Evolutionary conservation across 2,797 vertebrate species (phyloP).

Genomic region (Lacerta bilineata): DNA sequence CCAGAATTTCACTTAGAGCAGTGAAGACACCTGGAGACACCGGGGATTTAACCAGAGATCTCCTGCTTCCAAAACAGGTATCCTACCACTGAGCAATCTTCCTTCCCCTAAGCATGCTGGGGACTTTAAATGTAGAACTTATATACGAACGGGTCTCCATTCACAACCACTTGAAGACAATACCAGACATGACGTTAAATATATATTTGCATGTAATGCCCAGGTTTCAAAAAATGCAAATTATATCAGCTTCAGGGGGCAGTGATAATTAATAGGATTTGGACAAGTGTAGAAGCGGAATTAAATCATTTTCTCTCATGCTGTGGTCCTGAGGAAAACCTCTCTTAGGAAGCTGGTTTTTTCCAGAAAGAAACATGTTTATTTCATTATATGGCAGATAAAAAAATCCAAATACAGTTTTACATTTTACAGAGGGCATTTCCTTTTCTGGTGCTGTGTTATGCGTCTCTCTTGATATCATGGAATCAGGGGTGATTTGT

Average conservation of each 20-base stretch:
- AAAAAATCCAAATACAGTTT: not conserved
- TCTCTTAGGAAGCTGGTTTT: not conserved
- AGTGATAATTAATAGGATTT: not conserved
- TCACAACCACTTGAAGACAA: not conserved
- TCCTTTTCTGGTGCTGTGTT: constrained; percentile 8
- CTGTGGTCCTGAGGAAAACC: not conserved
- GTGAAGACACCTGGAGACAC: too few relatives aligned
- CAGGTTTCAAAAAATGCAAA: not conserved
- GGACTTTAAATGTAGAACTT: constrained; percentile 1
- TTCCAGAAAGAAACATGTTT: constrained; percentile 7
- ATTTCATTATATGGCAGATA: constrained; percentile 16
- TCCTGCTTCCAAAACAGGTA: not conserved
- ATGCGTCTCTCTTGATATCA: constrained; percentile 54
- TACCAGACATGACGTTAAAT: not conserved
- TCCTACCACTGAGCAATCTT: too few relatives aligned
- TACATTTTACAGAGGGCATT: not conserved
- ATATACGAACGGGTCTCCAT: not conserved
- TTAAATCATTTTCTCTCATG: not conserved
- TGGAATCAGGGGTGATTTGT: constrained; percentile 63
- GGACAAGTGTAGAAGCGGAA: not conserved
- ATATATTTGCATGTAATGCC: not conserved
- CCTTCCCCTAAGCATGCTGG: too few relatives aligned
- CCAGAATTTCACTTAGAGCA: too few relatives aligned
- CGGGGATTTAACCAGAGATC: too few relatives aligned
- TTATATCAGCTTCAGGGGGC: not conserved